Percentiles rank a stretch among this genome's conserved stretches.
Evolutionary conservation across 2,113 vertebrate genomes (phyloP).

Genomic region (Nerophis ophidion): DNA sequence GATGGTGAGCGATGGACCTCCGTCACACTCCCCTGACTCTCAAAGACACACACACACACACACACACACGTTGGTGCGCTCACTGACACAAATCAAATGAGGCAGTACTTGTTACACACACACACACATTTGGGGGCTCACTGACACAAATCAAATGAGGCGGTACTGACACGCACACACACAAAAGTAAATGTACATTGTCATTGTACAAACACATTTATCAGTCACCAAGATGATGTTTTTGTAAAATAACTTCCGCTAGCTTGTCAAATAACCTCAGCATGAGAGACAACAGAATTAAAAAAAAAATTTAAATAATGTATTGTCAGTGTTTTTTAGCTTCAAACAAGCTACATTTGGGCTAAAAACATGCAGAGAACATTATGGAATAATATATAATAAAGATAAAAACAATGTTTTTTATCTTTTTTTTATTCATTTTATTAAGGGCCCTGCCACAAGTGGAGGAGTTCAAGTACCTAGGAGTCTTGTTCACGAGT

Average conservation of each 20-base stretch:
- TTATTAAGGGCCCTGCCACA: too few species aligned
- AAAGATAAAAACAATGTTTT: too few species aligned
- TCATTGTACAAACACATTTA: slow-evolving; percentile 1
- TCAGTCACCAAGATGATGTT: neutral
- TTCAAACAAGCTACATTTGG: too few species aligned
- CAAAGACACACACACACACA: slow-evolving; percentile 39
- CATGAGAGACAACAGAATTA: too few species aligned
- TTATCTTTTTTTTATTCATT: too few species aligned
- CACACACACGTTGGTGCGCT: slow-evolving; percentile 28
- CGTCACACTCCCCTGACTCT: slow-evolving; percentile 55
- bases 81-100: slow-evolving; percentile 54
- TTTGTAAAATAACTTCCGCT: neutral
- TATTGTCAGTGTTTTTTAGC: too few species aligned
- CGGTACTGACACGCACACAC: slow-evolving; percentile 31
- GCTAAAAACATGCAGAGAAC: too few species aligned
- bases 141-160: slow-evolving; percentile 54
- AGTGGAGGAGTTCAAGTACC: too few species aligned
- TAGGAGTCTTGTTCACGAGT: too few species aligned
- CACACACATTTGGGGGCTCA: slow-evolving; percentile 29
- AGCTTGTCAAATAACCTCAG: neutral
- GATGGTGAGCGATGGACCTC: slow-evolving; percentile 47
- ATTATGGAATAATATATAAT: too few species aligned
- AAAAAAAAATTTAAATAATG: too few species aligned
- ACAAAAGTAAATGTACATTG: slow-evolving; percentile 23
- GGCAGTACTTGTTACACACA: slow-evolving; percentile 35